phyloP scores from a whole-genome alignment of 2,888 invertebrate genomes.

The Cephus spinipes region DNA sequence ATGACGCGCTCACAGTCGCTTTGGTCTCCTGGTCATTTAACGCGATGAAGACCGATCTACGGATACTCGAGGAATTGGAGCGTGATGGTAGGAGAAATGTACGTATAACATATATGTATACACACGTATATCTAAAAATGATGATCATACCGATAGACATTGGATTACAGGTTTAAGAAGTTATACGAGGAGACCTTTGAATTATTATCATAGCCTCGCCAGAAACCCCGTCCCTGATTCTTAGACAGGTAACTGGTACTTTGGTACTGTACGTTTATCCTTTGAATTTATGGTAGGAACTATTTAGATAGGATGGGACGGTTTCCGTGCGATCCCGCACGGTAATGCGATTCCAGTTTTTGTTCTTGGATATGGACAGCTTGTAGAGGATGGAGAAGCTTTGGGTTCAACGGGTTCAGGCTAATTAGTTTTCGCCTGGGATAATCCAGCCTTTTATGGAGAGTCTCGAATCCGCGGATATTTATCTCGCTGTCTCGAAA shows the following conservation, averaged over 20 bases:
- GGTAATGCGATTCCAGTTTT: constrained; percentile 26
- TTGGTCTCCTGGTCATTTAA: background rate
- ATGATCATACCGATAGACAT: background rate
- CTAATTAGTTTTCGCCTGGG: constrained; percentile 54
- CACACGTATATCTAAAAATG: background rate
- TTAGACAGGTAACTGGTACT: background rate
- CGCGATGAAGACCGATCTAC: background rate
- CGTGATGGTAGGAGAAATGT: background rate
- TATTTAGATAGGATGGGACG: constrained; percentile 56
- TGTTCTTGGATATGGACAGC: constrained; percentile 9
- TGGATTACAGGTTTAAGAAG: background rate
- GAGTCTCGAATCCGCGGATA: background rate
- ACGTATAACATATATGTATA: background rate
- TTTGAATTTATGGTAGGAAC: constrained; percentile 29
- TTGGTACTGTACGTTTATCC: background rate
- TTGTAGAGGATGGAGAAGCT: background rate
- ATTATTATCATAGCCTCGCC: background rate
- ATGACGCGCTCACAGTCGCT: background rate
- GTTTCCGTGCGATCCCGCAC: background rate
- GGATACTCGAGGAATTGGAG: background rate
- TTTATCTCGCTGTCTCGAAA: background rate
- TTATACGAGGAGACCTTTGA: background rate
- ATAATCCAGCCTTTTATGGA: constrained; percentile 37
- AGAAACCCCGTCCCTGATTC: background rate
- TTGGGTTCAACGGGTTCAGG: background rate